phyloP scores from a whole-genome alignment of 2,797 vertebrate species.

The Anabacerthia variegaticeps region DNA sequence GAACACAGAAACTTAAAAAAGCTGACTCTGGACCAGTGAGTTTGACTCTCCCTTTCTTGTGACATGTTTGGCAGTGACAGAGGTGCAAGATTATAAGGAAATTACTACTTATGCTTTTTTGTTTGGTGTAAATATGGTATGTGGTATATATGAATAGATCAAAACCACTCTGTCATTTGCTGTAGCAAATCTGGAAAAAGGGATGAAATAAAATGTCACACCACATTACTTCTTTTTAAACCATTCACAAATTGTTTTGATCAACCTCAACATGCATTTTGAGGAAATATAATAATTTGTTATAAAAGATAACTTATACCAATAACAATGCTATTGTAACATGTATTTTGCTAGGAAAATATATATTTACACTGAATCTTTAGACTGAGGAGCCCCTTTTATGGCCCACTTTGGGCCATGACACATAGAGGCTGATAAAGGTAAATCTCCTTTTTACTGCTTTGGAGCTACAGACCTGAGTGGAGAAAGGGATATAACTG shows the following conservation, averaged over 20 bases:
- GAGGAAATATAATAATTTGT: background rate
- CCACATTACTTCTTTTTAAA: background rate
- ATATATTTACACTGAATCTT: background rate
- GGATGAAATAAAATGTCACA: background rate
- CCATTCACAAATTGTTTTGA: background rate
- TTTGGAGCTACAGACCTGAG: background rate
- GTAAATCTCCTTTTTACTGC: background rate
- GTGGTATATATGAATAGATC: background rate
- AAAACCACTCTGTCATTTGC: background rate
- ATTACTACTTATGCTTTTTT: background rate
- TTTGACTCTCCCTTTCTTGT: background rate
- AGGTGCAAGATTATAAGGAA: background rate
- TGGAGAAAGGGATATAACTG: background rate
- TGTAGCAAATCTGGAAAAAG: background rate
- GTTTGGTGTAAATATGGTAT: background rate
- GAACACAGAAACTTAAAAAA: background rate
- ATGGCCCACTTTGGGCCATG: background rate
- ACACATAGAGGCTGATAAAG: background rate
- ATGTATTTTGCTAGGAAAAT: background rate
- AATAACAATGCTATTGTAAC: background rate
- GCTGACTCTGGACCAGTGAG: background rate
- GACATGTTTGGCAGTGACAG: background rate
- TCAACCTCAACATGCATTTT: background rate
- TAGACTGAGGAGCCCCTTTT: background rate
- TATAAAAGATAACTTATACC: background rate